These are phyloP conservation scores for Syrrhaptes paradoxus DNA, from an alignment of 2,113 vertebrate species.

Conservation along the genomic window DNA sequence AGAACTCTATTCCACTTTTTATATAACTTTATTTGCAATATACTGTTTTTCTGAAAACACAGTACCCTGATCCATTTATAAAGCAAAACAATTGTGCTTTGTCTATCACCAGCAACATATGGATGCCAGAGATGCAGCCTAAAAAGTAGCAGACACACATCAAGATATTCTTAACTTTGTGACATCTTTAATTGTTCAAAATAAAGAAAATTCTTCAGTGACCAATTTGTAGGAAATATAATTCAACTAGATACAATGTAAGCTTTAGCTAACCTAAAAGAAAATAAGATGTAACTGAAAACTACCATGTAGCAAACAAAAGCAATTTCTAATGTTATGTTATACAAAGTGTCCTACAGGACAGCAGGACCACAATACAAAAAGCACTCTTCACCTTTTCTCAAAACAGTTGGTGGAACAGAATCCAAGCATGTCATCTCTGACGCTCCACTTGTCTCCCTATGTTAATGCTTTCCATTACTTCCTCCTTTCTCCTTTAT, in stretches of 20 bases:
- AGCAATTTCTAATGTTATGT: not conserved
- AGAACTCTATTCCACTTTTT: not conserved
- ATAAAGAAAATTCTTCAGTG: not conserved
- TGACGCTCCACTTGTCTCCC: not conserved
- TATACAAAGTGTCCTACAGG: not conserved
- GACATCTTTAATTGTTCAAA: not conserved
- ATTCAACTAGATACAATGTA: not conserved
- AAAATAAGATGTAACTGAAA: not conserved
- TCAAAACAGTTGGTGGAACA: not conserved
- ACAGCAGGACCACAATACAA: not conserved
- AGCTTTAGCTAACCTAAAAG: not conserved
- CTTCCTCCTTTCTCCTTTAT: not conserved
- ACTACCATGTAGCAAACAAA: not conserved
- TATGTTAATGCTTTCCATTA: not conserved
- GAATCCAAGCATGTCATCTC: not conserved
- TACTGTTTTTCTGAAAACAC: not conserved
- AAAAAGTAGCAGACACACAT: not conserved
- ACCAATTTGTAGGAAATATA: not conserved
- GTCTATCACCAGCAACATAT: not conserved
- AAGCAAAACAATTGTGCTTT: not conserved
- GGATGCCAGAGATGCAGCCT: not conserved
- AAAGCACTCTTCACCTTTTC: not conserved
- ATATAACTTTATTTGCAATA: not conserved
- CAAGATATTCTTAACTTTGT: not conserved
- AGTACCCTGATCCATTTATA: not conserved